Evolutionary conservation across 2,888 invertebrate species (phyloP), one percentile per base, ranked within the genome.

Genomic region (Acrobasis consociella): DNA sequence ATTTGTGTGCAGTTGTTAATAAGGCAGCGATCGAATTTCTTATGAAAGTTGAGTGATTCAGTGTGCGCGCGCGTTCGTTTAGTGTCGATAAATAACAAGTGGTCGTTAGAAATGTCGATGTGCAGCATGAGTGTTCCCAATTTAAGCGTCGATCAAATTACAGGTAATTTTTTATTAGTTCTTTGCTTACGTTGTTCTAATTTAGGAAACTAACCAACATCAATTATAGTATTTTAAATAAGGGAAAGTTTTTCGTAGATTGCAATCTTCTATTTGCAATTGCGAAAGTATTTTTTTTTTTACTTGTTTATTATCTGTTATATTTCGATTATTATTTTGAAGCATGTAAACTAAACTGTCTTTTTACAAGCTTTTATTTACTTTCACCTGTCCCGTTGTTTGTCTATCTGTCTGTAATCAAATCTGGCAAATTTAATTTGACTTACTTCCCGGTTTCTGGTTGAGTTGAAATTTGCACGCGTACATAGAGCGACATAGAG

Each of bases 41-140:
- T 78, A 77, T 75, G 81, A 84, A 82, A 85, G 78, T 82, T 78
- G 71, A 78, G 80, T 86, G 87, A 87, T 73, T 87, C 87, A 87
- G 86, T 88, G 83, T 72, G 83, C 31, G 83, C 86, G 84, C 80
- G 83, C 74, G 68, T 66, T 78, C 72, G 82, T 71, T 69, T 69
- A 69, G 76, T 73, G 76, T 72, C 75, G 74, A 73, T 73, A 71
- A 67, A 65, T 63, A 64, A 67, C 39, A 67, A 69, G 68, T 69
- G 72, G 56, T 64, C 52, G 67, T 67, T 65, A 68, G 81, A 82
- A 77, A 73, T 71, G 73, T 76, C 83, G 77, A 73, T 71, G 73
- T 76, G 73, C 70, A 82, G 77, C 72, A 89, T 91, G 89, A 91
- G 91, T 82, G 91, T 92, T 69, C 92, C 92, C 58, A 91, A 92